These are phyloP conservation scores for Echeneis naucrates DNA, from an alignment of 2,797 vertebrate species.

Conservation along the genomic window DNA sequence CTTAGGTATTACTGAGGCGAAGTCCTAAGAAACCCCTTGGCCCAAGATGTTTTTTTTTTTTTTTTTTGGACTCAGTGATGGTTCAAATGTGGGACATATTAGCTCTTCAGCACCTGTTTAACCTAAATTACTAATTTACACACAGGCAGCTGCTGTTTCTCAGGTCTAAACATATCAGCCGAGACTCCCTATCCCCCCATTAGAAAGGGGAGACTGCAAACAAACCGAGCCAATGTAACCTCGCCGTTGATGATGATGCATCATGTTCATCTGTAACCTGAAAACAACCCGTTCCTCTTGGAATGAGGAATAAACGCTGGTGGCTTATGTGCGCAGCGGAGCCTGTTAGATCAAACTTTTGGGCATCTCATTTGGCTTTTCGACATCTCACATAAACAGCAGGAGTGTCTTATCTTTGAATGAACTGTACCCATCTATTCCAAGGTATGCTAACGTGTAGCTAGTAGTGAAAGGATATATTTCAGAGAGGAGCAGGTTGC, in stretches of 20 bases:
- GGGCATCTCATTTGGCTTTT: not conserved
- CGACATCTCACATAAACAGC: not conserved
- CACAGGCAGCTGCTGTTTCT: slow-evolving; percentile 66
- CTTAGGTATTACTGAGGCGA: not conserved
- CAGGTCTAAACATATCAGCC: slow-evolving; percentile 65
- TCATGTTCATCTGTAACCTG: slow-evolving; percentile 43
- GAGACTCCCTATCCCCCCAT: slow-evolving; percentile 8
- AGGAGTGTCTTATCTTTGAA: slow-evolving; percentile 12
- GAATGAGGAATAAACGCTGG: slow-evolving; percentile 22
- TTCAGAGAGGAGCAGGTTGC: slow-evolving; percentile 76
- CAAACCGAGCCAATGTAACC: slow-evolving; percentile 45
- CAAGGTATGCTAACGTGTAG: slow-evolving; percentile 32
- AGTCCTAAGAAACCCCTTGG: slow-evolving; percentile 16
- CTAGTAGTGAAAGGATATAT: slow-evolving; percentile 52
- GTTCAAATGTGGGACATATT: slow-evolving; percentile 46
- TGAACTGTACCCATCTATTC: slow-evolving; percentile 28
- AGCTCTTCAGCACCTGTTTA: slow-evolving; percentile 63
- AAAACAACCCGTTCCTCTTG: slow-evolving; percentile 14
- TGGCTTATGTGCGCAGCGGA: slow-evolving; percentile 11
- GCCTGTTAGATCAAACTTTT: not conserved
- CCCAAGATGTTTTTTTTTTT: slow-evolving; percentile 26
- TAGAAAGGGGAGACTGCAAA: slow-evolving; percentile 45
- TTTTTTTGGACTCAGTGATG: slow-evolving; percentile 12
- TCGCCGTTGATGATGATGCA: slow-evolving; percentile 49
- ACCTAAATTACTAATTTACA: slow-evolving; percentile 73